Evolutionary conservation across 2,888 invertebrate species (phyloP).

Genomic region (Erebia epiphron): DNA sequence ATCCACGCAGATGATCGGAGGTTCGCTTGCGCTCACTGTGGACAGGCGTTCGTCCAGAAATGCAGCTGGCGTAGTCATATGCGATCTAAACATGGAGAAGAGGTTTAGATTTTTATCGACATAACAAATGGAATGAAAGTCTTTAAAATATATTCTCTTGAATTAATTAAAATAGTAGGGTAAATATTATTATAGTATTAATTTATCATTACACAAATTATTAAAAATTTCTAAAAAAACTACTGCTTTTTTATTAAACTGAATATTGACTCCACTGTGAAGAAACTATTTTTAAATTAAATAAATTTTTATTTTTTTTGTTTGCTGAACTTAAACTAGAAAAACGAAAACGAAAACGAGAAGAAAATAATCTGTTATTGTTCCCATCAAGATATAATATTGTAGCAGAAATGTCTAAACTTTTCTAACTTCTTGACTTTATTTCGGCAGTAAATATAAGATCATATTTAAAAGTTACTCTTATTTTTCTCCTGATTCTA

Average conservation of each 20-base stretch:
- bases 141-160: not conserved
- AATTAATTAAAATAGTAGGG: not conserved
- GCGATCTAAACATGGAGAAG: constrained; percentile 53
- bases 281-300: no score
- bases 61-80: constrained; percentile 67
- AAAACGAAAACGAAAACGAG: no score
- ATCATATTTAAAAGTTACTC: not conserved
- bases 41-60: constrained; percentile 56
- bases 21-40: constrained; percentile 53
- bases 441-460: not conserved
- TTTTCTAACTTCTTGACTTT: no score
- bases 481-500: not conserved
- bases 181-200: not conserved
- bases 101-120: constrained; percentile 31
- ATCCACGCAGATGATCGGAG: constrained; percentile 52
- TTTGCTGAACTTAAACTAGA: no score
- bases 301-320: no score
- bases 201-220: not conserved
- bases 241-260: not conserved
- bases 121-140: not conserved
- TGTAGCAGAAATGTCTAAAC: no score
- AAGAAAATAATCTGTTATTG: no score
- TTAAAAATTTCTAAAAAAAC: not conserved
- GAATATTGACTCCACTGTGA: not conserved
- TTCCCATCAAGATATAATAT: no score